phyloP scores from a whole-genome alignment of 2,797 vertebrate species.

The Pangasius sanitwongsei region DNA sequence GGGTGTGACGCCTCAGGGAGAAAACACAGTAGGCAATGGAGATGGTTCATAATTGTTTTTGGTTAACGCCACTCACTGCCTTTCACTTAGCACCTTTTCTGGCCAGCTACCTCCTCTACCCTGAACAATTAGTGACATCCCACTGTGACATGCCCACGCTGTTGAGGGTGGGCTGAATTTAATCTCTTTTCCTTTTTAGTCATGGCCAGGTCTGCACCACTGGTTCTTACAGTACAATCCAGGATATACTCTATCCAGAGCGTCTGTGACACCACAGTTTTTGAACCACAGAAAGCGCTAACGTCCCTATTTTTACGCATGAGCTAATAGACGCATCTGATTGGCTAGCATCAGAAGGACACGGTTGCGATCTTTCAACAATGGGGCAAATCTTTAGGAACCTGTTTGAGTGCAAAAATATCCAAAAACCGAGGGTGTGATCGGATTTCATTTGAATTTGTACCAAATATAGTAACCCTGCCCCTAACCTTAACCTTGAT shows the following conservation, averaged over 20 bases:
- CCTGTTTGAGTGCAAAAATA: not conserved
- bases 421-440: not conserved
- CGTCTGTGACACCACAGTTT: not conserved
- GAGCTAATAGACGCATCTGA: not conserved
- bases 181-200: not conserved
- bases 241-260: not conserved
- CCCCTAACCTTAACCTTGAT: not conserved
- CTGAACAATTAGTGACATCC: slow-evolving; percentile 23
- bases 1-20: slow-evolving; percentile 28
- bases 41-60: slow-evolving; percentile 33
- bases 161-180: not conserved
- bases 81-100: slow-evolving; percentile 38
- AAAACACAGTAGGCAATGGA: not conserved
- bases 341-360: not conserved
- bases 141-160: slow-evolving; percentile 12
- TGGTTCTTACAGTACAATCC: not conserved
- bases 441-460: not conserved
- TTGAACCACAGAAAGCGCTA: not conserved
- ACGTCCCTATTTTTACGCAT: not conserved
- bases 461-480: not conserved
- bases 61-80: slow-evolving; percentile 42
- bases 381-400: not conserved
- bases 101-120: slow-evolving; percentile 23
- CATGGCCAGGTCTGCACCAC: no score
- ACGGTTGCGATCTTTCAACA: not conserved